Evolutionary conservation across 2,888 invertebrate genomes (phyloP), one percentile per base, ranked within the genome.

Genomic region (Eilema griseolum): DNA sequence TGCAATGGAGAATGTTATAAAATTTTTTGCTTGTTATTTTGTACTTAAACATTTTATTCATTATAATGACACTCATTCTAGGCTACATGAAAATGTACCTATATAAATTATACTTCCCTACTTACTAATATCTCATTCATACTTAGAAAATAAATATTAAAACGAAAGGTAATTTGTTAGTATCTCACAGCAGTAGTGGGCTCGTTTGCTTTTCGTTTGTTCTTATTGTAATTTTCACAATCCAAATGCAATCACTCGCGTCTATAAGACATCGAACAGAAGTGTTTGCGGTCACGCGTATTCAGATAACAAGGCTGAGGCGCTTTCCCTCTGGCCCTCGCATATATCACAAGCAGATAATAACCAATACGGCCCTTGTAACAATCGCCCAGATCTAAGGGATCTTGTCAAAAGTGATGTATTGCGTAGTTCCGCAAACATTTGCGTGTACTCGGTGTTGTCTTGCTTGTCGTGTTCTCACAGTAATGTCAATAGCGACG

Each of bases 241-340:
- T 56, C n/a, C 26, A 57, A 37, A 68, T 33, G n/a, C 57, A 28
- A 66, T 66, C 61, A n/a, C 62, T 57, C 14, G 24, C 5, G 41
- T 23, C 3, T 20, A 60, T 23, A 14, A 24, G 67, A 65, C 62
- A 52, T 61, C 12, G 71, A 31, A 61, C 64, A 67, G 64, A 69
- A 72, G 66, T 72, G 72, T 66, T 65, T 72, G 72, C 41, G 72
- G 72, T 72, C 69, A 69, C 66, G 23, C 62, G 26, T 66, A 66
- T 72, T 46, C 23, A 72, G 72, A 72, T 69, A 69, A 67, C 57
- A 23, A 64, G 64, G 46, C 23, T 33, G 56, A 23, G 57, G 52
- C 64, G 57, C 62, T 59, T 33, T 62, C 72, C 63, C 60, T 66
- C 20, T 37, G 61, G 63, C 26, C 72, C 68, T 69, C 69, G 7